These are phyloP conservation scores for Globicephala melas DNA, from an alignment of 2,113 vertebrate species.

Conservation along the genomic window DNA sequence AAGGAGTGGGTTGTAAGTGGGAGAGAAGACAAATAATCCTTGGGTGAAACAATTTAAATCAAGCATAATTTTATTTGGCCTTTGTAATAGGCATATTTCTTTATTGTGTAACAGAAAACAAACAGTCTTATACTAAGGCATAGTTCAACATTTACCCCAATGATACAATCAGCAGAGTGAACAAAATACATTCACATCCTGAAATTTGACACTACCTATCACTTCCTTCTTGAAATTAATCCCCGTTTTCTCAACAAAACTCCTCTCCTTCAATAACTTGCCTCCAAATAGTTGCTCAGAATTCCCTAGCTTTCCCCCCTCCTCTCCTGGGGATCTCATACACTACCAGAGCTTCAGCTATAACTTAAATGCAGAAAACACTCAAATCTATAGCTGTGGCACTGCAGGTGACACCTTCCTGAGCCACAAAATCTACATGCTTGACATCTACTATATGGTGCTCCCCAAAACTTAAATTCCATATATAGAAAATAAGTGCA, in stretches of 20 bases:
- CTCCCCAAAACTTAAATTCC: background rate
- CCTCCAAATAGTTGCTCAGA: background rate
- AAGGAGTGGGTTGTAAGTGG: no score
- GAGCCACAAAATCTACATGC: background rate
- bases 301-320: background rate
- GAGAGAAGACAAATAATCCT: background rate
- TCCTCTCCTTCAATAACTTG: background rate
- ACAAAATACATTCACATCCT: background rate
- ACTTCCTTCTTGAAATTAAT: constrained; percentile 5
- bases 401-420: background rate
- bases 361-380: background rate
- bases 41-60: background rate
- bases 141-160: background rate
- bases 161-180: background rate
- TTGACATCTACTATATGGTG: background rate
- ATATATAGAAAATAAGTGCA: background rate
- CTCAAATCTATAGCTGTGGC: background rate
- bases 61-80: background rate
- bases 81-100: background rate
- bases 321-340: background rate
- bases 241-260: background rate
- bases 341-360: background rate
- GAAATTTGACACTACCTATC: background rate
- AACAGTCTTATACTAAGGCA: background rate
- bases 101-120: background rate